Evolutionary conservation across 1,140 invertebrate genomes (phyloP), one percentile per base, ranked within the genome.

Genomic region (Tetragnatha versicolor): DNA sequence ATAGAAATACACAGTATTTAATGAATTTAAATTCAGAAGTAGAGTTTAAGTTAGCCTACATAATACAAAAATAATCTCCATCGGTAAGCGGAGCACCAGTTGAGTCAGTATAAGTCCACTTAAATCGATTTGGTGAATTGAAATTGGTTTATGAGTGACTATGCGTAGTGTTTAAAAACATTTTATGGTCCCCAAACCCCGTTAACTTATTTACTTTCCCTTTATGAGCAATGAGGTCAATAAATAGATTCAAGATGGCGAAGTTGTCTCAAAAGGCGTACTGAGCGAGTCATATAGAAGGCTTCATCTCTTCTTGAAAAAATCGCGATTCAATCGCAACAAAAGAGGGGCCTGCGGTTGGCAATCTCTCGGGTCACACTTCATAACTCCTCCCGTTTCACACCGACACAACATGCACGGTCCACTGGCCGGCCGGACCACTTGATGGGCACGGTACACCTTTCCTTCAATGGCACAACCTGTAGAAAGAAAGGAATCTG

Each of bases 371-470:
- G 95, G 94, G 86, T 96, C 93, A 86, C 95, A 97, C 86, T 95
- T 92, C 94, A 97, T 96, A 85, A 94, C 92, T 82, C 94, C 94
- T 20, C 45, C 83, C 17, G 53, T 20, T 49, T 83, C 82, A 78
- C 83, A 96, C 93, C 90, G 94, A 92, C 95, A 97, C 82, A 93
- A 90, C 83, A 95, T 90, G 86, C 95, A 97, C 81, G 94, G 94
- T 84, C 94, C 93, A 83, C 94, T 96, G 37, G 93, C 91, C 63
- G 92, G 90, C 83, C 89, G 89, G 51, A 97, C 92, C 25, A 91
- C 87, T 86, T 96, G 92, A 80, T 94, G 94, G 42, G 94, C 91
- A 85, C 90, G 89, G 84, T 95, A 96, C 25, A 92, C 90, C 82
- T 91, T 89, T 63, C 92, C 93, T 81, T 92, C 89, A 69, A 96